Base-by-base conservation (phyloP, 1,140 invertebrate species). In the Trachymyrmex cornetzi region DNA sequence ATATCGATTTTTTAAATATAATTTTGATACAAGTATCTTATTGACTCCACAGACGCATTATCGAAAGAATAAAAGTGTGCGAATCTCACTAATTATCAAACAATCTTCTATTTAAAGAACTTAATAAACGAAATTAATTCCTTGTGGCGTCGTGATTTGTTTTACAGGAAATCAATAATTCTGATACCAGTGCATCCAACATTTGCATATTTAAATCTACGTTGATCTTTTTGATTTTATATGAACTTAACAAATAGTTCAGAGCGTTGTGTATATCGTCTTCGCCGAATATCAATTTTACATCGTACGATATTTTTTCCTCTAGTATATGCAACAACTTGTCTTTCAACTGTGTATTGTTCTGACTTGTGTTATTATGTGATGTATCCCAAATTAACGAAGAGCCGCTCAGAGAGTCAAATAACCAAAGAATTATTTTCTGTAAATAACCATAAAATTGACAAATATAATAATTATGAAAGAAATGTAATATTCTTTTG, bases 161-260 rank as follows among this genome's bases (percentile, higher is more conserved):
- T 84, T 87, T 92, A 86, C 90, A 93, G 2, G 89, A 90, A 71
- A 91, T 86, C 34, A 94, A 87, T 30, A 94, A n/a, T 87, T 94
- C 92, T 4, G 93, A 94, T 66, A 89, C 87, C 59, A 93, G 6
- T 59, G 93, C 90, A 84, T 94, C 93, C 48, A 94, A 86, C 53
- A 94, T 90, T 66, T 93, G 93, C 74, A 94, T 80, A 38, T 80
- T 89, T 44, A 94, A 89, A 85, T 94, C 93, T 38, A 89, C 38
- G 67, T 94, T 94, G 1, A 94, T 89, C 75, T 90, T 93, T 69
- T 89, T 88, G 55, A 85, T 84, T 84, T 91, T 86, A 3, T 87
- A 90, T 11, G 92, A 93, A 50, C 30, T 75, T 14, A 94, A 74
- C n/a, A 93, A 19, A 89, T 93, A 93, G 1, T 80, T 84, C 5